These are phyloP conservation scores for Leuciscus idus DNA, from an alignment of 2,113 vertebrate species.

Conservation along the genomic window DNA sequence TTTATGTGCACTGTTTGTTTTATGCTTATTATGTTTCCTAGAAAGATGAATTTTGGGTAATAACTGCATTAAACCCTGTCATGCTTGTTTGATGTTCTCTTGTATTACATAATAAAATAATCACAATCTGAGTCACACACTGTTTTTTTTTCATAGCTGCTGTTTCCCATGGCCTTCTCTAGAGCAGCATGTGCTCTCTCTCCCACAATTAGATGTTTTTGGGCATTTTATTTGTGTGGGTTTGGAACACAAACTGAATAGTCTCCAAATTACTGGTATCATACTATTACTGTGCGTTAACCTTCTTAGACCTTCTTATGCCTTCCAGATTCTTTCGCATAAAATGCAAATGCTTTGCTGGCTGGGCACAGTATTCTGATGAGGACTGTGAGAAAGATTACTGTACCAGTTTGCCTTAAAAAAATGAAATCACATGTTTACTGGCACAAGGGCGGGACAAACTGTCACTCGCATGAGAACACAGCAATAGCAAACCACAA, in stretches of 20 bases:
- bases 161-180: conserved; percentile 41
- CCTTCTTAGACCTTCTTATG: conserved; percentile 55
- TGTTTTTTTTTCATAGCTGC: conserved; percentile 5
- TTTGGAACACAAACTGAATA: conserved; percentile 42
- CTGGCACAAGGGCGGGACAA: no score
- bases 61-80: not conserved
- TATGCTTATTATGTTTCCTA: conserved; percentile 1
- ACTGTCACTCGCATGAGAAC: no score
- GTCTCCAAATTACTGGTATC: conserved; percentile 50
- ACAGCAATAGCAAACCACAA: no score
- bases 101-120: not conserved
- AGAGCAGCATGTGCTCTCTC: conserved; percentile 36
- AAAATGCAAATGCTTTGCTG: conserved; percentile 44
- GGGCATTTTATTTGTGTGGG: conserved; percentile 57
- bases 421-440: no score
- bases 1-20: no score
- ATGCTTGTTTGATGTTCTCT: not conserved
- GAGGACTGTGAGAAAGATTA: conserved; percentile 31
- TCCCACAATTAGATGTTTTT: conserved; percentile 47
- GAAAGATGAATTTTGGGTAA: not conserved
- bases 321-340: conserved; percentile 68
- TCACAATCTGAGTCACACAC: not conserved
- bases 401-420: not conserved
- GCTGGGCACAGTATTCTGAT: not conserved
- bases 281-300: conserved; percentile 47